These are phyloP conservation scores for Gnatocerus cornutus DNA, from an alignment of 2,888 invertebrate species.

Conservation along the genomic window DNA sequence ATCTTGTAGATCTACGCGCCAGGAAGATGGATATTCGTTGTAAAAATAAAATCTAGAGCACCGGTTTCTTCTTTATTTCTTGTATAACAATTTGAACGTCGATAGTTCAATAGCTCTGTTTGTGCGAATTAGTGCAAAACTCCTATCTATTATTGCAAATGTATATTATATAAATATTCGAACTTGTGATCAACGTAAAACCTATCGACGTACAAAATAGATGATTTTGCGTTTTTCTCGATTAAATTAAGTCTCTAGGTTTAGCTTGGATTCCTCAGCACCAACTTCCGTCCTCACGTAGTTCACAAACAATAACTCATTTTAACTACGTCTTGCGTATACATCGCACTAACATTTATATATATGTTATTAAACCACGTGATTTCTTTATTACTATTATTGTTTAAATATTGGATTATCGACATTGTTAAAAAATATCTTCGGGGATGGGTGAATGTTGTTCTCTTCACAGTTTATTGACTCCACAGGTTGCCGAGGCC, in stretches of 20 bases:
- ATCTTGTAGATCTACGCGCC: conserved; percentile 49
- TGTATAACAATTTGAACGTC: conserved; percentile 62
- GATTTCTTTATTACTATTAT: conserved; percentile 60
- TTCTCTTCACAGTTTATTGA: conserved; percentile 55
- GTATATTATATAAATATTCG: conserved; percentile 55
- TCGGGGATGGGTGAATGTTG: conserved; percentile 44
- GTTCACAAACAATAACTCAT: conserved; percentile 55
- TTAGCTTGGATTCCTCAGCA: conserved; percentile 37
- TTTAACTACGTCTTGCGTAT: conserved; percentile 60
- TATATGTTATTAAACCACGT: conserved; percentile 58
- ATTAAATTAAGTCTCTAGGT: conserved; percentile 44
- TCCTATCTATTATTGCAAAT: conserved; percentile 63
- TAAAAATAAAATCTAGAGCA: conserved; percentile 68
- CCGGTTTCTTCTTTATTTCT: conserved; percentile 57
- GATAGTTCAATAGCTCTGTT: conserved; percentile 59
- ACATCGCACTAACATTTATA: conserved; percentile 68
- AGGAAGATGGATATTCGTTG: conserved; percentile 66
- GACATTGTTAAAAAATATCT: conserved; percentile 62
- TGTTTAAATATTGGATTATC: conserved; percentile 63
- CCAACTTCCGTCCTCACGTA: conserved; percentile 54
- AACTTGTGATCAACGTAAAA: conserved; percentile 55
- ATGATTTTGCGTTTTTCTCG: conserved; percentile 46
- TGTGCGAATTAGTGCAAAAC: conserved; percentile 64
- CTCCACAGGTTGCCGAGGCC: conserved; percentile 61
- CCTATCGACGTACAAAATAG: conserved; percentile 65